phyloP scores from a whole-genome alignment of 1,140 invertebrate genomes.

The Heliconius melpomene region DNA sequence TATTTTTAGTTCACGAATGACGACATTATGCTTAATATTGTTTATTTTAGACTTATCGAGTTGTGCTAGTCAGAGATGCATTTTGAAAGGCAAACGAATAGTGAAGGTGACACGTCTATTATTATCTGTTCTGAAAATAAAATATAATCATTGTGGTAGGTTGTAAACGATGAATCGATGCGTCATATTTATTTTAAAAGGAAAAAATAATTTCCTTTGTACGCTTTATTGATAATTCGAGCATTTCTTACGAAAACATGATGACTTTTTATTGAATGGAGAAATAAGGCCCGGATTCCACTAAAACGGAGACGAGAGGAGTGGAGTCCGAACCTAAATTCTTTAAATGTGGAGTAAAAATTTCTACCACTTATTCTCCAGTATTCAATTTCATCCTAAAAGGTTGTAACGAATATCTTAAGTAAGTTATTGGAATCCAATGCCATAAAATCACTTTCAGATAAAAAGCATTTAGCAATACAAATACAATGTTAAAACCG shows the following conservation, averaged over 20 bases:
- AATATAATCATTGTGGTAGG: slow-evolving; percentile 18
- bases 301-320: no score
- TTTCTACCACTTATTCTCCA: no score
- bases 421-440: background rate
- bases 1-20: background rate
- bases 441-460: background rate
- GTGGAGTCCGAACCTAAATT: no score
- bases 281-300: no score
- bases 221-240: background rate
- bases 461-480: background rate
- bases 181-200: slow-evolving; percentile 9
- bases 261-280: background rate
- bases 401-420: background rate
- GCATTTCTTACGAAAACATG: background rate
- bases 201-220: background rate
- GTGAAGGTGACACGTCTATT: slow-evolving; percentile 33
- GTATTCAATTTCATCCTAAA: background rate
- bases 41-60: background rate
- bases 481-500: background rate
- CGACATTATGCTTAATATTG: background rate
- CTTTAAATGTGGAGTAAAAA: no score
- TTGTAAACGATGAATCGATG: background rate
- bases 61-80: slow-evolving; percentile 1
- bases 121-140: slow-evolving; percentile 25
- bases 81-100: slow-evolving; percentile 26